These are phyloP conservation scores for Diploptera punctata DNA, from an alignment of 2,888 invertebrate species.

Conservation along the genomic window DNA sequence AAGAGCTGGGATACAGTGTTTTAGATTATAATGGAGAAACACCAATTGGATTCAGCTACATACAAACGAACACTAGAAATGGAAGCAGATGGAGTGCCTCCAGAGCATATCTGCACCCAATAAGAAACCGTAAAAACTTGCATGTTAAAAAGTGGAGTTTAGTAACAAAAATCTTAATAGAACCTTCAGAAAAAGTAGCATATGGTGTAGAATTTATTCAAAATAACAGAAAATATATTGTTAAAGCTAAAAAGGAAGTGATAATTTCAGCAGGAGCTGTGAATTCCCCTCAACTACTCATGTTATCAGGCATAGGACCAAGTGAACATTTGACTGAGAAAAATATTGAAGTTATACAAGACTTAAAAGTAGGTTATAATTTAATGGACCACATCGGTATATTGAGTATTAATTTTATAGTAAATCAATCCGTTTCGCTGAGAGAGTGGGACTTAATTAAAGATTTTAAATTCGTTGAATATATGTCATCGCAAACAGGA, in stretches of 20 bases:
- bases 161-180: constrained; percentile 53
- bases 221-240: no score
- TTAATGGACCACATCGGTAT: constrained; percentile 71
- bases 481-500: constrained; percentile 51
- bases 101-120: background rate
- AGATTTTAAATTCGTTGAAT: constrained; percentile 44
- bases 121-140: background rate
- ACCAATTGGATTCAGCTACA: background rate
- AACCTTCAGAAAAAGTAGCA: constrained; percentile 57
- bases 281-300: constrained; percentile 71
- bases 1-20: background rate
- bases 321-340: background rate
- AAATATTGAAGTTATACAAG: background rate
- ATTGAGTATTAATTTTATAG: constrained; percentile 65
- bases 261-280: constrained; percentile 81
- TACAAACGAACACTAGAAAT: background rate
- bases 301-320: background rate
- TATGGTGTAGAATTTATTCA: constrained; percentile 64
- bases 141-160: background rate
- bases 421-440: constrained; percentile 57
- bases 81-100: background rate
- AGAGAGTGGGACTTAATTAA: no score
- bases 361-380: constrained; percentile 73
- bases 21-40: background rate
- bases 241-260: constrained; percentile 69